Evolutionary conservation across 2,888 invertebrate species (phyloP).

Genomic region (Thecocarcelia acutangulata): DNA sequence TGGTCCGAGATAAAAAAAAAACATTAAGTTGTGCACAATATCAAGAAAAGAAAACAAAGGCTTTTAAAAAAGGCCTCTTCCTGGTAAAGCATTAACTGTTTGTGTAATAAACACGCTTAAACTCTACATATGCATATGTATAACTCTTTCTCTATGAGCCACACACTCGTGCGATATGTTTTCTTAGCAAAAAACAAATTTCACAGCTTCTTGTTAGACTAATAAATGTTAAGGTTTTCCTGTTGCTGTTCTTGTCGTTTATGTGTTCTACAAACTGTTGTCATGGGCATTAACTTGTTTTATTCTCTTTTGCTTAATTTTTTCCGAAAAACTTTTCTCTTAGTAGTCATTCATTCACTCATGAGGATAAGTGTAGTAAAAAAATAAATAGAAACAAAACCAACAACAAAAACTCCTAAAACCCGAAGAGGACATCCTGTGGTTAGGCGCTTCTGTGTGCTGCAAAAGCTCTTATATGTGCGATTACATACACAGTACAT

Average conservation of each 20-base stretch:
- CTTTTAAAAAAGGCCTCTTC: too few relatives aligned
- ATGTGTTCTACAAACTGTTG: conserved; percentile 45
- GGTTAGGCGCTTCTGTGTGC: conserved; percentile 71
- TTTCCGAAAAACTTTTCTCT: conserved; percentile 16
- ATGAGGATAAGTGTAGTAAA: conserved; percentile 63
- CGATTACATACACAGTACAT: neutral
- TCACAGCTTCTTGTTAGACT: conserved; percentile 46
- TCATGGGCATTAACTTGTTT: conserved; percentile 35
- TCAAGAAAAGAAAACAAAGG: too few relatives aligned
- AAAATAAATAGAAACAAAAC: conserved; percentile 8
- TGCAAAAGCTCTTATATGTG: neutral
- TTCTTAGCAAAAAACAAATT: neutral
- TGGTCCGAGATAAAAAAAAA: too few relatives aligned
- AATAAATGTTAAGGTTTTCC: conserved; percentile 57
- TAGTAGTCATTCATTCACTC: conserved; percentile 57
- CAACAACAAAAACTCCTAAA: conserved; percentile 52
- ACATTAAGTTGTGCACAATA: too few relatives aligned
- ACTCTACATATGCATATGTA: neutral
- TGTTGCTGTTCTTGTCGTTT: conserved; percentile 25
- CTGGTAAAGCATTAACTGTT: neutral
- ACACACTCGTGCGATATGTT: too few relatives aligned
- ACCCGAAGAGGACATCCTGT: conserved; percentile 72
- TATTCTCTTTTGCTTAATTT: conserved; percentile 11
- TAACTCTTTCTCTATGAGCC: neutral
- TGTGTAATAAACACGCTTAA: neutral